Percentiles rank a stretch among this genome's conserved stretches.
phyloP scores from a whole-genome alignment of 2,113 vertebrate genomes.

The Burhinus oedicnemus region DNA sequence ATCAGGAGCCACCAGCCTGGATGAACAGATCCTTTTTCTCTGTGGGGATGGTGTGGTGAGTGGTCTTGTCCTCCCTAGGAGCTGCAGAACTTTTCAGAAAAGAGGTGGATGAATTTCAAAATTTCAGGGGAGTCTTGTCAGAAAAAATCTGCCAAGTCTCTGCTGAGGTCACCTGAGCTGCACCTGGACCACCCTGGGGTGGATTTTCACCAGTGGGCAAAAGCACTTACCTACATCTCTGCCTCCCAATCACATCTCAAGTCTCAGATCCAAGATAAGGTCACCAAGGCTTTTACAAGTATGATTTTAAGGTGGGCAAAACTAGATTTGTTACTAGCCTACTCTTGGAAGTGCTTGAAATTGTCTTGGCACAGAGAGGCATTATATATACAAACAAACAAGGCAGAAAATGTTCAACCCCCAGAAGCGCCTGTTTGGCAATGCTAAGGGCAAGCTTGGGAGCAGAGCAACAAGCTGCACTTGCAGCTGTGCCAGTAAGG shows the following conservation, averaged over 20 bases:
- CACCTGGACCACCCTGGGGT: not conserved
- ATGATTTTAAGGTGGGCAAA: not conserved
- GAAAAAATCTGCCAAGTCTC: not conserved
- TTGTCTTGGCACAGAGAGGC: not conserved
- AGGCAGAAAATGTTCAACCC: not conserved
- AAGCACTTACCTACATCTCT: not conserved
- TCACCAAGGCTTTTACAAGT: not conserved
- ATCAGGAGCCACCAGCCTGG: not conserved
- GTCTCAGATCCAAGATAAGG: not conserved
- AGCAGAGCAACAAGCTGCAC: not conserved
- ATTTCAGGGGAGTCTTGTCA: not conserved
- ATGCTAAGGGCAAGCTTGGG: fast-evolving
- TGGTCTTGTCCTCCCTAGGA: not conserved
- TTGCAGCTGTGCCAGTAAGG: not conserved
- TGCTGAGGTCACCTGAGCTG: not conserved
- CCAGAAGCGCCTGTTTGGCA: not conserved
- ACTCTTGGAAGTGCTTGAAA: not conserved
- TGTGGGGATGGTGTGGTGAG: not conserved
- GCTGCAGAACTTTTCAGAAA: not conserved
- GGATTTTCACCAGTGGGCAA: not conserved
- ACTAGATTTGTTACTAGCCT: not conserved
- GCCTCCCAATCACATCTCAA: not conserved
- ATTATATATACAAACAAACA: not conserved
- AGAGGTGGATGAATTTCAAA: not conserved
- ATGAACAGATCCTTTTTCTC: not conserved